Evolutionary conservation across 2,888 invertebrate genomes (phyloP).

Genomic region (Himalopsyche tibetana): DNA sequence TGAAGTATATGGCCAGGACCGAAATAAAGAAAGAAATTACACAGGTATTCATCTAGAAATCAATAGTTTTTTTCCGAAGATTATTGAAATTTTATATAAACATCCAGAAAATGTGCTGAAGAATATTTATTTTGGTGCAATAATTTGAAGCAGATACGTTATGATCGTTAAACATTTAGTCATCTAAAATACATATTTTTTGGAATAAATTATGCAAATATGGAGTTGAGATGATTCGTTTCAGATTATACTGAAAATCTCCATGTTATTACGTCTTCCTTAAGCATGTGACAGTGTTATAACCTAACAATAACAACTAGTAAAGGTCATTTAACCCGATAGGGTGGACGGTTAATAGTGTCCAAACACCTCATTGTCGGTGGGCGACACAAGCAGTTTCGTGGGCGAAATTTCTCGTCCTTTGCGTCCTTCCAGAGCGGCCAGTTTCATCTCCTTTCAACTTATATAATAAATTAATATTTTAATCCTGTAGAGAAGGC

Average conservation of each 20-base stretch:
- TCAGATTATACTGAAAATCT: constrained; percentile 5
- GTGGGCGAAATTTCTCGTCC: constrained; percentile 27
- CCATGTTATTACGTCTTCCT: constrained; percentile 28
- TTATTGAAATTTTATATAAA: no score
- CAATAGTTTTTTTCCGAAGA: no score
- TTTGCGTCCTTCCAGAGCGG: constrained; percentile 28
- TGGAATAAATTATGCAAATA: no score
- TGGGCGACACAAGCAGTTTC: constrained; percentile 1
- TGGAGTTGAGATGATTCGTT: background rate
- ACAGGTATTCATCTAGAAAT: no score
- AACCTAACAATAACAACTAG: constrained; percentile 35
- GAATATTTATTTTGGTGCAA: no score
- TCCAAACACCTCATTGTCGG: constrained; percentile 35
- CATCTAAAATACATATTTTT: no score
- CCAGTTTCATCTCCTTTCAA: background rate
- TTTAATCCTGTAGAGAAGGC: background rate
- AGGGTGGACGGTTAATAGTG: background rate
- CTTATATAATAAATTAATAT: background rate
- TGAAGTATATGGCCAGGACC: no score
- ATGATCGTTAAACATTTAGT: no score
- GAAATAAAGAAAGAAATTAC: no score
- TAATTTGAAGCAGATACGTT: no score
- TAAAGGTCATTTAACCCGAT: constrained; percentile 32
- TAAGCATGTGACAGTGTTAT: constrained; percentile 29
- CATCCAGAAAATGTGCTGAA: no score